Percentiles rank a stretch among this genome's conserved stretches.
Evolutionary conservation across 2,797 vertebrate species (phyloP).

Genomic region (Halcyon chelicuti): DNA sequence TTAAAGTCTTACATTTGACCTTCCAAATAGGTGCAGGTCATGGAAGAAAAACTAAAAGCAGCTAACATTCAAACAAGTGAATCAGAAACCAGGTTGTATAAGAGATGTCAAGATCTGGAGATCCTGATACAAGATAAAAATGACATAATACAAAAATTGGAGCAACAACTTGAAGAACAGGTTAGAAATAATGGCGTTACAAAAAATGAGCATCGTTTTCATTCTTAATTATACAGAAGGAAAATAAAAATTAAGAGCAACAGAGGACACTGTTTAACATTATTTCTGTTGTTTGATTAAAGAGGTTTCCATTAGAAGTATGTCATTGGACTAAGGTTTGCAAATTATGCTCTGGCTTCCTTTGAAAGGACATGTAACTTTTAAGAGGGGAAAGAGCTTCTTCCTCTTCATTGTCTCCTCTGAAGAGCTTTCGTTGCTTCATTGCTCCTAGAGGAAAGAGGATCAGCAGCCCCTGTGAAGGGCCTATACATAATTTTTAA

Average conservation of each 20-base stretch:
- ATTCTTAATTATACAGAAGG: not conserved
- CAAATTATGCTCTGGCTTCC: not conserved
- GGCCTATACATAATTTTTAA: not conserved
- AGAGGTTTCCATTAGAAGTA: not conserved
- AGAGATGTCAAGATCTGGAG: constrained; percentile 93
- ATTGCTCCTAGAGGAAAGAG: not conserved
- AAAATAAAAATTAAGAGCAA: not conserved
- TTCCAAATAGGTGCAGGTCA: constrained; percentile 89
- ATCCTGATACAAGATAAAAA: constrained; percentile 90
- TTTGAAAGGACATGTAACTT: not conserved
- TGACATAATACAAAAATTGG: constrained; percentile 86
- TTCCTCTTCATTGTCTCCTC: not conserved
- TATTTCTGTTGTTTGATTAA: not conserved
- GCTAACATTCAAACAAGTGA: constrained; percentile 89
- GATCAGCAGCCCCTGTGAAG: not conserved
- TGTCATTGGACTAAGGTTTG: not conserved
- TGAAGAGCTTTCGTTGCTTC: not conserved
- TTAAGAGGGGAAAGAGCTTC: not conserved
- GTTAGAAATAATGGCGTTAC: constrained; percentile 73
- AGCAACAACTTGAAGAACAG: constrained; percentile 95
- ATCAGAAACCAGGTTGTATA: constrained; percentile 89
- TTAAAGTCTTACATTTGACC: constrained; percentile 33
- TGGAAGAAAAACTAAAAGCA: constrained; percentile 95
- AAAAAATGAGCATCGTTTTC: not conserved
- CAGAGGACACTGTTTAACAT: not conserved